Conservation (phyloP, 1,140 invertebrate species). For the Neomicropteryx cornuta region DNA sequence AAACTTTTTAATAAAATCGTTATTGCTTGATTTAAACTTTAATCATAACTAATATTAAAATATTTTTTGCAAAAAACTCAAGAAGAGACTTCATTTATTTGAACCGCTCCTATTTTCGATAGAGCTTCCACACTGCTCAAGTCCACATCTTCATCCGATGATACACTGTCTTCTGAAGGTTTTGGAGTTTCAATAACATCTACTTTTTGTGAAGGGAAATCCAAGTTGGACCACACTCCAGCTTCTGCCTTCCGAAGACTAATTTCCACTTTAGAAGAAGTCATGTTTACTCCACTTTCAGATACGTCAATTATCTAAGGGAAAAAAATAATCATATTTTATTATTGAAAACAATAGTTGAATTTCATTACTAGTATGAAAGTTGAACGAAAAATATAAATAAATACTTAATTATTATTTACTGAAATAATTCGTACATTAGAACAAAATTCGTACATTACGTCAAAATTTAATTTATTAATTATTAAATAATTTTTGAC, state of each 20-base stretch:
- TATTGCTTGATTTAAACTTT: too few relatives aligned
- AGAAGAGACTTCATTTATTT: slow-evolving; percentile 19
- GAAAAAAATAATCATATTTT: slow-evolving; percentile 14
- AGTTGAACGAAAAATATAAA: too few relatives aligned
- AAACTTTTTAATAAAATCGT: too few relatives aligned
- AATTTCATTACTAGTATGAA: too few relatives aligned
- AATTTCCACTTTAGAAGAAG: slow-evolving; percentile 92
- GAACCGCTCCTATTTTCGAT: slow-evolving; percentile 28
- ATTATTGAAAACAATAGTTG: too few relatives aligned
- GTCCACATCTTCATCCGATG: slow-evolving; percentile 39
- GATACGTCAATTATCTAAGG: slow-evolving; percentile 58
- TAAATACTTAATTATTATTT: too few relatives aligned
- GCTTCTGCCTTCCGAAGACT: slow-evolving; percentile 80
- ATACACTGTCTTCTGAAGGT: slow-evolving; percentile 20
- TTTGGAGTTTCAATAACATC: slow-evolving; percentile 21
- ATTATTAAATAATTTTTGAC: too few relatives aligned
- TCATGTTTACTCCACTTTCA: slow-evolving; percentile 64
- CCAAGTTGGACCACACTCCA: slow-evolving; percentile 68
- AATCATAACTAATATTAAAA: too few relatives aligned
- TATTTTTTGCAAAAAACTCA: slow-evolving; percentile 4
- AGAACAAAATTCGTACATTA: too few relatives aligned
- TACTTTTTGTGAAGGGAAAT: slow-evolving; percentile 41
- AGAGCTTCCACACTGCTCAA: slow-evolving; percentile 34
- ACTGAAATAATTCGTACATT: too few relatives aligned
- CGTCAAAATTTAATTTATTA: too few relatives aligned